Evolutionary conservation across 1,140 invertebrate species (phyloP), one percentile per base, ranked within the genome.

Genomic region (Euura lappo): DNA sequence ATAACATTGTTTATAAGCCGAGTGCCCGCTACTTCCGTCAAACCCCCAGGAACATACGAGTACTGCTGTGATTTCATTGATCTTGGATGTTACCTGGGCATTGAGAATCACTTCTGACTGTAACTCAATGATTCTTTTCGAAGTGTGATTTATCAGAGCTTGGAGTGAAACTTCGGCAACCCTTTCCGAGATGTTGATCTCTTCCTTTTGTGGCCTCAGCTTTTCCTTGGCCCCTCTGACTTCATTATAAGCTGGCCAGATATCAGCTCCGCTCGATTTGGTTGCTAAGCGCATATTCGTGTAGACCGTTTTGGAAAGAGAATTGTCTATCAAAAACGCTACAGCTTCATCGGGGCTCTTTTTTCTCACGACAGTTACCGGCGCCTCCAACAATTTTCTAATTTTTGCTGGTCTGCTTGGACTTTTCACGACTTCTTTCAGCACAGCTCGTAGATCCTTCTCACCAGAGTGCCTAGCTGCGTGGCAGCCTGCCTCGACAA

Each of bases 301-400:
- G 64, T 73, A 75, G 13, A 69, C 67, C 7, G 4, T 4, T 43
- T 75, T 73, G 3, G 67, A 44, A 10, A 70, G 28, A 45, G 44
- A 69, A 44, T 75, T 72, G 8, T 75, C 68, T 2, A 65, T 28
- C 13, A 75, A 68, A 64, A 73, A 68, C 28, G 69, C 74, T 64
- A 73, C 51, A 60, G 69, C 71, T 47, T 75, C 72, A 45, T 73
- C 13, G 13, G 69, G 43, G 44, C 6, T 70, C 11, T 64, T 69
- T 8, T 71, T 75, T 71, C 44, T 47, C 51, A 70, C 43, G 28
- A 28, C 28, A 28, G 28, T 28, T 28, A 28, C 28, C 1, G 28
- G 28, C 28, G 71, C 45, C 70, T 13, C 5, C 44, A 70, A 43
- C n/a, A 75, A 43, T 65, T 70, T 65, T 28, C 67, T 11, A 44